These are phyloP conservation scores for Lacerta bilineata DNA, from an alignment of 2,797 vertebrate species.

Conservation along the genomic window DNA sequence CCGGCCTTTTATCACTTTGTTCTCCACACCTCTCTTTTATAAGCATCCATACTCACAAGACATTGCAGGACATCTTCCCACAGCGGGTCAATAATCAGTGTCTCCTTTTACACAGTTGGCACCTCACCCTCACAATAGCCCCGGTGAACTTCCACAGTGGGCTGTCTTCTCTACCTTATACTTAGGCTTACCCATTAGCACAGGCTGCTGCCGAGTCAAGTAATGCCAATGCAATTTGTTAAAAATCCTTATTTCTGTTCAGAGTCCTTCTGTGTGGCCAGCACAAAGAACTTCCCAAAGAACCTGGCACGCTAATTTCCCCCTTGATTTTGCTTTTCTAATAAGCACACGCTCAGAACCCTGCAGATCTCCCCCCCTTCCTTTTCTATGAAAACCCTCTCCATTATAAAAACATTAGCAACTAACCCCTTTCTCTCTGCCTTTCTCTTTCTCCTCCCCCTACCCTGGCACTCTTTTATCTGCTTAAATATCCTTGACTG, in stretches of 20 bases:
- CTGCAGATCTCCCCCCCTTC: conserved; percentile 16
- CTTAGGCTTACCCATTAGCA: not conserved
- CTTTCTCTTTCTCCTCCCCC: conserved; percentile 14
- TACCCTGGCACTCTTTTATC: conserved; percentile 66
- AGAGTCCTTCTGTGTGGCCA: not conserved
- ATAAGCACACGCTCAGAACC: conserved; percentile 50
- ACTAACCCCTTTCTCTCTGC: conserved; percentile 31
- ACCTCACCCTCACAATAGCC: too few species aligned
- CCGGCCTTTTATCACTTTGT: not conserved
- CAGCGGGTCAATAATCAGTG: not conserved
- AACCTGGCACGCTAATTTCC: conserved; percentile 12
- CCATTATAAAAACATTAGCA: conserved; percentile 64
- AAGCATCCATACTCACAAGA: not conserved
- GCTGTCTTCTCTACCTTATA: not conserved
- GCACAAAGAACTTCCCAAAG: conserved; percentile 19
- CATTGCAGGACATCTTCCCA: not conserved
- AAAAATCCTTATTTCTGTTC: conserved; percentile 35
- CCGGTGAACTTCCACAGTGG: not conserved
- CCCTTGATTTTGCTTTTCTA: conserved; percentile 43
- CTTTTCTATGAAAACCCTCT: conserved; percentile 36
- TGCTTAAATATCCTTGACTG: conserved; percentile 79
- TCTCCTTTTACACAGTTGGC: not conserved
- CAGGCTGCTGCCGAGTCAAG: conserved; percentile 12
- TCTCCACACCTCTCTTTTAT: not conserved
- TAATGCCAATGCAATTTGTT: not conserved